Evolutionary conservation across 2,797 vertebrate species (phyloP).

Genomic region (Novumbra hubbsi): DNA sequence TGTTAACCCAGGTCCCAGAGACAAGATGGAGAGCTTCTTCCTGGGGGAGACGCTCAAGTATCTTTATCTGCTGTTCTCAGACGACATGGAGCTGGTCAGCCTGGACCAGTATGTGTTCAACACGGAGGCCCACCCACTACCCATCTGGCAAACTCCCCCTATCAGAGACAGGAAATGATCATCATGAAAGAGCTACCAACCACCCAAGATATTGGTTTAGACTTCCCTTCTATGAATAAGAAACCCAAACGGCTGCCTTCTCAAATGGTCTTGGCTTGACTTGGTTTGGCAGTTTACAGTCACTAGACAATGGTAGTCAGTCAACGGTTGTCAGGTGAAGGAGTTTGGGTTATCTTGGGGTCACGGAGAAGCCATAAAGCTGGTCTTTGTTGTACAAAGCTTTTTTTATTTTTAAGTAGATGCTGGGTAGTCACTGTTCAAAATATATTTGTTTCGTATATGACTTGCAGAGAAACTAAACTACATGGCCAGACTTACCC

Average conservation of each 20-base stretch:
- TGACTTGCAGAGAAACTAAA: background rate
- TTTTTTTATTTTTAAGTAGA: slow-evolving; percentile 14
- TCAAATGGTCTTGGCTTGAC: slow-evolving; percentile 18
- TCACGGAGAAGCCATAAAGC: slow-evolving; percentile 49
- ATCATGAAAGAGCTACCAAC: too few species aligned
- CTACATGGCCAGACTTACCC: background rate
- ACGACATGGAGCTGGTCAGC: slow-evolving; percentile 82
- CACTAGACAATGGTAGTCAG: slow-evolving; percentile 6
- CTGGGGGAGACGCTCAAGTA: slow-evolving; percentile 96
- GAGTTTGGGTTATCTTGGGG: slow-evolving; percentile 17
- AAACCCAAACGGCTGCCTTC: slow-evolving; percentile 9
- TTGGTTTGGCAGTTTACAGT: slow-evolving; percentile 23
- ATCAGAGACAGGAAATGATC: slow-evolving; percentile 41
- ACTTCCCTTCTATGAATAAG: background rate
- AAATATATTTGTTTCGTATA: background rate
- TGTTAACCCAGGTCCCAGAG: slow-evolving; percentile 79
- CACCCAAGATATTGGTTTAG: background rate
- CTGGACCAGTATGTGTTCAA: slow-evolving; percentile 93
- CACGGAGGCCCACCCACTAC: slow-evolving; percentile 94
- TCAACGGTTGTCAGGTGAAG: slow-evolving; percentile 24
- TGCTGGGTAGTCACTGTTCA: background rate
- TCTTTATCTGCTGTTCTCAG: slow-evolving; percentile 90
- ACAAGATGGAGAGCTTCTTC: slow-evolving; percentile 99
- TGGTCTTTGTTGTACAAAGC: slow-evolving; percentile 54
- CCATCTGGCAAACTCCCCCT: slow-evolving; percentile 84